phyloP scores from a whole-genome alignment of 2,113 vertebrate genomes.

The Ondatra zibethicus region DNA sequence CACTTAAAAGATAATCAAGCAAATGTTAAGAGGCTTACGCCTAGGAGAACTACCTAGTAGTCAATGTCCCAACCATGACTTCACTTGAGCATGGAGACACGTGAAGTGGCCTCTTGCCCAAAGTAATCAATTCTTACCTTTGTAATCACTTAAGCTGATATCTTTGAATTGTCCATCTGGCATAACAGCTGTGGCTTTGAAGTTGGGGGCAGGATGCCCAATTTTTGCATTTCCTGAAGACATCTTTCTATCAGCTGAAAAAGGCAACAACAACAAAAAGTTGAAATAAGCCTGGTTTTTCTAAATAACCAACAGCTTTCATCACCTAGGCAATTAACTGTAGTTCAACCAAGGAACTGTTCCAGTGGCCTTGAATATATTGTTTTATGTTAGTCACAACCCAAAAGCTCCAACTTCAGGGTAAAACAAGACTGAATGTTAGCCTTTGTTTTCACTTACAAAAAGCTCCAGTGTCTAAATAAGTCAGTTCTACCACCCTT shows the following conservation, averaged over 20 bases:
- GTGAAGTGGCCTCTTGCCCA: neutral
- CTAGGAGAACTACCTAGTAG: neutral
- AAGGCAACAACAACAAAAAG: neutral
- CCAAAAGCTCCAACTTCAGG: neutral
- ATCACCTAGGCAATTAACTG: neutral
- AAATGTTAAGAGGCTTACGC: neutral
- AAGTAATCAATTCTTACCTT: slow-evolving; percentile 87
- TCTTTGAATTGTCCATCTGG: slow-evolving; percentile 96
- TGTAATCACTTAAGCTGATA: slow-evolving; percentile 94
- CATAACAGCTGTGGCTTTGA: slow-evolving; percentile 97
- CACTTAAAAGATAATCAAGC: neutral
- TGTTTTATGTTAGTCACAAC: neutral
- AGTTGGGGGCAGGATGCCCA: slow-evolving; percentile 95
- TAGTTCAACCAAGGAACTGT: neutral
- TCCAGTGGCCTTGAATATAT: neutral
- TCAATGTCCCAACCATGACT: neutral
- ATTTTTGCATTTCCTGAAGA: slow-evolving; percentile 96
- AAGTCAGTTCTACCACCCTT: neutral
- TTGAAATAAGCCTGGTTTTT: slow-evolving; percentile 23
- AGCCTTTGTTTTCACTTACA: slow-evolving; percentile 36
- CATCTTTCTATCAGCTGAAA: slow-evolving; percentile 88
- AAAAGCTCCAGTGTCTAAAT: neutral
- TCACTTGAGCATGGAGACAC: neutral
- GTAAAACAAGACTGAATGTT: slow-evolving; percentile 41
- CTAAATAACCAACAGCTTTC: slow-evolving; percentile 30